Evolutionary conservation across 2,888 invertebrate genomes (phyloP), one percentile per base, ranked within the genome.

Genomic region (Caenorhabditis sp.): DNA sequence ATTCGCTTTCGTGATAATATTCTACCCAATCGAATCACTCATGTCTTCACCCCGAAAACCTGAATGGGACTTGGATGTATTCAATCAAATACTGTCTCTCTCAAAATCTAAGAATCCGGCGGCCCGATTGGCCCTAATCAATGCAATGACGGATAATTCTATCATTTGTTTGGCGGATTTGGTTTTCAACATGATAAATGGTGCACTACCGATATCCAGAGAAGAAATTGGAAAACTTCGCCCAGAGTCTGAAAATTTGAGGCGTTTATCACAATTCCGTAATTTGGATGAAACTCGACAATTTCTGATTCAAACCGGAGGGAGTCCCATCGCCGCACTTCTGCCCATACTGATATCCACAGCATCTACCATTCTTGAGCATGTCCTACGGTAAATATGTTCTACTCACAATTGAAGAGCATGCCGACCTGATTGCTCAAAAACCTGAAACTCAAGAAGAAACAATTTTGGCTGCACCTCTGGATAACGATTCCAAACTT

Each of bases 361-460:
- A 0, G 70, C 70, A 41, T 58, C 70, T 5, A 28, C 70, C 8
- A 70, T 70, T 58, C 58, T 70, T n/a, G 28, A 44, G n/a, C 41
- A 70, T 70, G 70, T 58, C 70, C 26, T 70, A 70, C 70, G 70
- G 70, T 70, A 70, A 70, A 70, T 70, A 70, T 28, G 70, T 70
- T 0, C 8, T 70, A n/a, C 14, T 70, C 0, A 58, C 70, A 4
- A 4, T 70, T 1, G 70, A 70, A 26, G 70, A 70, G 35, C 70
- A 70, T 28, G 16, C 41, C 44, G 70, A 70, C 19, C 41, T 70
- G 8, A 7, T 70, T 6, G 8, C 47, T 7, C 41, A 4, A 44
- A 38, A 56, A 31, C 22, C 47, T 7, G 47, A 58, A 28, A 44
- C 41, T 3, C 58, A n/a, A 3, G n/a, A 44, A 0, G 28, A 41